These are phyloP conservation scores for Toxostoma redivivum DNA, from an alignment of 2,113 vertebrate species.

Conservation along the genomic window DNA sequence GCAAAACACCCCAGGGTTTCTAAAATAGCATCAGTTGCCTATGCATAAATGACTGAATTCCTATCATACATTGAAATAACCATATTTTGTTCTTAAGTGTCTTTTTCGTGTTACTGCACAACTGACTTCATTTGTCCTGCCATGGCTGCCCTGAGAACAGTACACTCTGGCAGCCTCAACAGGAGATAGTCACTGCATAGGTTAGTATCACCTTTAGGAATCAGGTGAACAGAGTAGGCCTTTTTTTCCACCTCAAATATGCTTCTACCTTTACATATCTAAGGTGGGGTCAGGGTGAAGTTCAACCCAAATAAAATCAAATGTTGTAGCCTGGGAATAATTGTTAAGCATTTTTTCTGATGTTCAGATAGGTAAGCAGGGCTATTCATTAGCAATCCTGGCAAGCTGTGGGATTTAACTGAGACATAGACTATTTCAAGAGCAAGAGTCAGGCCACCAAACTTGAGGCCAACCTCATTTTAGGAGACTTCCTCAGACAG, in stretches of 20 bases:
- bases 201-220: not conserved
- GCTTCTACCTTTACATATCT: not conserved
- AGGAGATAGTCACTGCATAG: not conserved
- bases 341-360: not conserved
- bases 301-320: not conserved
- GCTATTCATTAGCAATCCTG: not conserved
- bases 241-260: not conserved
- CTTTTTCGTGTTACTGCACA: not conserved
- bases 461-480: not conserved
- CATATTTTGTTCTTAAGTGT: not conserved
- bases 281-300: not conserved
- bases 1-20: not conserved
- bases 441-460: not conserved
- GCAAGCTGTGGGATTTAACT: not conserved
- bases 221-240: not conserved
- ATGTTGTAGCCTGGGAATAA: not conserved
- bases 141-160: not conserved
- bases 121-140: not conserved
- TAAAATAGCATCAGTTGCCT: not conserved
- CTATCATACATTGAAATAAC: accelerated
- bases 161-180: not conserved
- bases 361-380: not conserved
- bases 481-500: not conserved
- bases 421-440: not conserved
- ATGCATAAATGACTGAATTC: not conserved